Base-by-base conservation (phyloP, 1,140 invertebrate genomes). In the Habropoda laboriosa region DNA sequence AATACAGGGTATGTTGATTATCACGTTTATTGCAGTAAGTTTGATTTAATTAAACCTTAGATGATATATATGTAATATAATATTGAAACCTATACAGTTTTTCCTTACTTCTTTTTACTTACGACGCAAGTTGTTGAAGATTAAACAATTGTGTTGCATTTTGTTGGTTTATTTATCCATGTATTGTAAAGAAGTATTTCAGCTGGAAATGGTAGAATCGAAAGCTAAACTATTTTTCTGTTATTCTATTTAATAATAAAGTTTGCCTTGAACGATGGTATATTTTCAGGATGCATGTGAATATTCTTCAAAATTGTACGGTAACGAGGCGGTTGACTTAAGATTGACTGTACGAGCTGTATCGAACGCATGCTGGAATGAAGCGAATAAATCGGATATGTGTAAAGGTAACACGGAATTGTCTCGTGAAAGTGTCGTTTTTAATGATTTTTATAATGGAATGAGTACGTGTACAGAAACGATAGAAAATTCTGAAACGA, bases 311-410 rank as follows among this genome's bases (percentile, higher is more conserved):
- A 85, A 63, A 74, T 67, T 45, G 51, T 47, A 76, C 35, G 66
- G 61, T 61, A 82, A 80, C 58, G 86, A 89, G 10, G 60, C 82
- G 30, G 47, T 70, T 24, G 87, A 88, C 27, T 89, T 89, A 7
- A 87, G 90, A 70, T 78, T 92, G 57, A 89, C 89, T 16, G 91
- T 92, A 60, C 86, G 91, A 40, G 90, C 91, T 1, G 87, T 87
- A 30, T 89, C 90, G 0, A 89, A 91, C 70, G 81, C 85, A 32
- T 85, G 88, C 45, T 92, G 90, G 90, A 89, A 73, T 12, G 86
- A 90, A 45, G 51, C 66, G 60, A 35, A 58, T 35, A 81, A 85
- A 38, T 71, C 61, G 3, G 82, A 83, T 27, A 30, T 60, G 45
- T 75, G 35, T 66, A 67, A 82, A 74, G 67, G 60, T 79, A 80